Evolutionary conservation across 1,140 invertebrate species (phyloP).

Genomic region (Xylocopa sonorina): DNA sequence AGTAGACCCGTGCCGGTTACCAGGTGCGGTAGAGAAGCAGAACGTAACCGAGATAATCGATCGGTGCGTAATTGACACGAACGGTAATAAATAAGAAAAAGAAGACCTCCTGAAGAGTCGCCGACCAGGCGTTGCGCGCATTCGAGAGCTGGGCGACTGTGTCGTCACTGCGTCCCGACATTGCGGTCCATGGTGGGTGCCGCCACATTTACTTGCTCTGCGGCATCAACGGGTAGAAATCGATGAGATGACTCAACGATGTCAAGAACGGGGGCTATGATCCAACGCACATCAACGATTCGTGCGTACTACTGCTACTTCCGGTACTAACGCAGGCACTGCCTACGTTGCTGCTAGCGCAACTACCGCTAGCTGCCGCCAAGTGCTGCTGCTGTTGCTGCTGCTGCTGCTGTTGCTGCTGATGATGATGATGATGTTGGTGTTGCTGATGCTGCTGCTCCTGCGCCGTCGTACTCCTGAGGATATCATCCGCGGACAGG

Average conservation of each 20-base stretch:
- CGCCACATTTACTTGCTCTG: slow-evolving; percentile 52
- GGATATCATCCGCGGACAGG: slow-evolving; percentile 86
- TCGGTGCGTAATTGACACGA: slow-evolving; percentile 77
- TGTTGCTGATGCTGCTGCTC: slow-evolving; percentile 68
- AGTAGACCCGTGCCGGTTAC: slow-evolving; percentile 22
- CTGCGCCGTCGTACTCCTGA: slow-evolving; percentile 79
- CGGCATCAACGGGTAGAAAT: slow-evolving; percentile 75
- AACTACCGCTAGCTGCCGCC: slow-evolving; percentile 46
- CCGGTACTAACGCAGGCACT: slow-evolving; percentile 56
- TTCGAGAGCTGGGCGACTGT: slow-evolving; percentile 36
- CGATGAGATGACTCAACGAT: slow-evolving; percentile 79
- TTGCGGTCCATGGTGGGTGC: slow-evolving; percentile 11
- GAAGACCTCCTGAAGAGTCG: slow-evolving; percentile 56
- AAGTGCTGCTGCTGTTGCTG: slow-evolving; percentile 58
- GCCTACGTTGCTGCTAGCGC: slow-evolving; percentile 63
- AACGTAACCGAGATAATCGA: slow-evolving; percentile 63
- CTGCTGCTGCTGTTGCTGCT: slow-evolving; percentile 45
- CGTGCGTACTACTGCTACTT: slow-evolving; percentile 76
- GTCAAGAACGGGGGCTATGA: slow-evolving; percentile 80
- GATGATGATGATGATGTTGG: slow-evolving; percentile 61
- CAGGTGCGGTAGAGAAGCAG: slow-evolving; percentile 44
- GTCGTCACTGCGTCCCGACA: slow-evolving; percentile 21
- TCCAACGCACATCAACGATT: slow-evolving; percentile 80
- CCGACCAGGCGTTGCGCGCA: slow-evolving; percentile 40
- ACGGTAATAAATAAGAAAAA: slow-evolving; percentile 71